Base-by-base conservation (phyloP, 2,888 invertebrate genomes). In the Stenodema calcarata region DNA sequence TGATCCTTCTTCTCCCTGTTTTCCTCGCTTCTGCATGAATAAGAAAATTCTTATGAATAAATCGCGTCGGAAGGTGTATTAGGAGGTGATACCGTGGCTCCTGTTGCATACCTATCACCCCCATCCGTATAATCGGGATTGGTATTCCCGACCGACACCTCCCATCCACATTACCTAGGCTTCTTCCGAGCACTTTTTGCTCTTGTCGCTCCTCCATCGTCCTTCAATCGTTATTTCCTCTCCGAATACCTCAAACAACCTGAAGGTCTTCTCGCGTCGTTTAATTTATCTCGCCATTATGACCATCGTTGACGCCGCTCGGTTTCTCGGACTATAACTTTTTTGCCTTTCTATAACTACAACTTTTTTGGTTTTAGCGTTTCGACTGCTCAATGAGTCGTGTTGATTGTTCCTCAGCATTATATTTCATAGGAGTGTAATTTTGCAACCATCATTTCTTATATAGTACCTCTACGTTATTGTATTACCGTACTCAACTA, bases 31-130 rank as follows among this genome's bases (percentile, higher is more conserved):
- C 82, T 82, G 82, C 69, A 82, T 82, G 82, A 82, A 82, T 82
- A 82, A 82, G 82, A 82, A 82, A 82, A 62, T 35, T 42, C 70
- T 70, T 70, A 82, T 82, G 82, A 82, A 82, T 82, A 82, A 82
- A 82, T 41, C 82, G 78, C 78, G 27, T 78, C 44, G 78, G 44
- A 44, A 42, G 78, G 47, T 44, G 78, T 41, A 78, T 78, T 78
- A 78, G 42, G 62, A 41, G 47, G 78, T 44, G 78, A 78, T 78
- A 42, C 27, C 11, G 78, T 23, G 47, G 44, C 42, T 42, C 78
- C n/a, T 28, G 80, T 54, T 80, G 80, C 80, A 80, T 80, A 80
- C 80, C 50, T 80, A 80, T 80, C 80, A 54, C 47, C 54, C n/a
- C n/a, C 41, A 18, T 54, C 41, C 54, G 80, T 80, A 80, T 80